Evolutionary conservation across 2,888 invertebrate genomes (phyloP), one percentile per base, ranked within the genome.

Genomic region (Hydriomena furcata): DNA sequence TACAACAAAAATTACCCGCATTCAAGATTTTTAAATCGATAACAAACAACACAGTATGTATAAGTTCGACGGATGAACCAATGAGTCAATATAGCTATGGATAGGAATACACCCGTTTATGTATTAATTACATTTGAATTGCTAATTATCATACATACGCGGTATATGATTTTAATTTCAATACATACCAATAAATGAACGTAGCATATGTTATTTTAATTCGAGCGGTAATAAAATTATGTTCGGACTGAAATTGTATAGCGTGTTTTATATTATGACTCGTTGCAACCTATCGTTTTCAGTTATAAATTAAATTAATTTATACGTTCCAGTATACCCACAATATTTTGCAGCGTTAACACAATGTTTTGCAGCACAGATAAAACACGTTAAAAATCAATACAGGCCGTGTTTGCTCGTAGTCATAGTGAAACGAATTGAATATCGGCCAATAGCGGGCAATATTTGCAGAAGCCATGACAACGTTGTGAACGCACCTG

Each of bases 351-450:
- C 20, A 34, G n/a, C 32, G 8, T 44, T n/a, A 12, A 11, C 23
- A 28, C 24, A 44, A 28, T 20, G n/a, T n/a, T n/a, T n/a, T n/a
- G n/a, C 36, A 8, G 28, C 34, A 47, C 45, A 48, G 54, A 57
- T 65, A 70, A 70, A 71, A 65, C 73, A 69, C 62, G 69, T 71
- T 70, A 68, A 76, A 79, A 81, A 81, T 80, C 80, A 78, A 81
- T 81, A 81, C 69, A 42, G 56, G 34, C 61, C 52, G 56, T 80
- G 78, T 82, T 82, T 79, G 73, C 78, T 68, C 78, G 82, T 82
- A 75, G 82, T 76, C 82, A 82, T 82, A 82, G 82, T 68, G 65
- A 82, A 76, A 65, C 68, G 66, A 66, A 73, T 79, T 76, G 76
- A 72, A 74, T 67, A 62, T 65, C 71, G 58, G 65, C 76, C 76